Evolutionary conservation across 2,888 invertebrate genomes (phyloP), one percentile per base, ranked within the genome.

Genomic region (Helicoverpa assulta): DNA sequence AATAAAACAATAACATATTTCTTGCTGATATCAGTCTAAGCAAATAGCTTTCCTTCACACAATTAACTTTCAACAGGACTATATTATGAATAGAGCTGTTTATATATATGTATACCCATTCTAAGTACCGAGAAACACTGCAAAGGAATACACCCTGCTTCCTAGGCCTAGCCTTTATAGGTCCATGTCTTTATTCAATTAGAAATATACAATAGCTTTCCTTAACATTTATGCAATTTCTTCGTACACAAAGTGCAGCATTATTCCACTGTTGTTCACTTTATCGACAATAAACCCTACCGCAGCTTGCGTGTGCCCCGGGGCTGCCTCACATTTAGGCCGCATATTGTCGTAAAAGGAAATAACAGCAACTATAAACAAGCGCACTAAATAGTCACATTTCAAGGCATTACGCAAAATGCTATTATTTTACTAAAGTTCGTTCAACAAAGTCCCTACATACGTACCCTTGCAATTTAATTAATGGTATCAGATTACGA

Each of bases 331-430:
- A 60, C 47, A 73, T 71, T 73, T 53, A 70, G 71, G 76, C 61
- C 65, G 62, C 50, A 52, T 56, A 69, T 40, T 66, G 53, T 51
- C 71, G 40, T 76, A 71, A 71, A 81, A 76, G 81, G 81, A 78
- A 81, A 81, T 81, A 81, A 73, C 67, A 78, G 19, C 54, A 62
- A 71, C 51, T 67, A 67, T 52, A 60, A 40, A 50, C 60, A 68
- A 59, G 51, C 33, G 10, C 51, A 37, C 52, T 69, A 56, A 71
- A 64, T 70, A 69, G 56, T 37, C 51, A 16, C 56, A 60, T 67
- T 65, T 68, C 51, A 53, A 59, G 21, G 26, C 2, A 47, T 73
- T 78, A 58, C 65, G 51, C 52, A 71, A 73, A 76, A 40, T 18
- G 29, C n/a, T 52, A 67, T 10, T 7, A 60, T 53, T 63, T 40